Percentiles rank a stretch among this genome's conserved stretches.
Evolutionary conservation across 2,113 vertebrate species (phyloP).

Genomic region (Zeus faber): DNA sequence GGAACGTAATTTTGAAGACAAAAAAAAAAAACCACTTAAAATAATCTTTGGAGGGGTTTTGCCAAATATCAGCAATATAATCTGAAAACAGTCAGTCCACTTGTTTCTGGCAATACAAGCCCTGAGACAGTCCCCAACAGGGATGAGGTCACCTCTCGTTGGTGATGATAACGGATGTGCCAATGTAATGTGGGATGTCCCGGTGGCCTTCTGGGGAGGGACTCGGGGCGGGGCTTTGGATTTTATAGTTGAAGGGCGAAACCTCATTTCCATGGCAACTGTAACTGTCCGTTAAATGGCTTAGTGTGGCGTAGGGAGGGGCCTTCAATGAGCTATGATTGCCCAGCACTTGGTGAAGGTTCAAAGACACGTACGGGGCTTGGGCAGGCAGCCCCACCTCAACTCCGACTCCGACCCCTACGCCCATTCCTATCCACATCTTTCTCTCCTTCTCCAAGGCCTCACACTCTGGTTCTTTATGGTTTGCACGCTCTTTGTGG

Average conservation of each 20-base stretch:
- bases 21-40: too few relatives aligned
- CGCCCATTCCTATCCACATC: conserved; percentile 35
- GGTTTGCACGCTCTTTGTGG: conserved; percentile 31
- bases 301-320: conserved; percentile 63
- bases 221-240: conserved; percentile 74
- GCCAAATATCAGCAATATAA: too few relatives aligned
- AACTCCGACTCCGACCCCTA: conserved; percentile 48
- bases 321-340: conserved; percentile 77
- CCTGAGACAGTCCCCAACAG: too few relatives aligned
- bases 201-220: conserved; percentile 75
- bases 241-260: conserved; percentile 68
- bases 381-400: conserved; percentile 67
- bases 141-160: conserved; percentile 92
- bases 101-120: too few relatives aligned
- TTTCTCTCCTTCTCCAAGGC: conserved; percentile 54
- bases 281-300: conserved; percentile 62
- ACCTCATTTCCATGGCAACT: conserved; percentile 63
- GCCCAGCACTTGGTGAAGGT: conserved; percentile 84
- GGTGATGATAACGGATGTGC: conserved; percentile 91
- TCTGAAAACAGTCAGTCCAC: too few relatives aligned
- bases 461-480: conserved; percentile 44
- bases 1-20: too few relatives aligned
- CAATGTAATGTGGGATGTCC: conserved; percentile 82
- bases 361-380: conserved; percentile 82
- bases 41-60: too few relatives aligned